Base-by-base conservation (phyloP, 2,797 vertebrate genomes). In the Rhinella marina region DNA sequence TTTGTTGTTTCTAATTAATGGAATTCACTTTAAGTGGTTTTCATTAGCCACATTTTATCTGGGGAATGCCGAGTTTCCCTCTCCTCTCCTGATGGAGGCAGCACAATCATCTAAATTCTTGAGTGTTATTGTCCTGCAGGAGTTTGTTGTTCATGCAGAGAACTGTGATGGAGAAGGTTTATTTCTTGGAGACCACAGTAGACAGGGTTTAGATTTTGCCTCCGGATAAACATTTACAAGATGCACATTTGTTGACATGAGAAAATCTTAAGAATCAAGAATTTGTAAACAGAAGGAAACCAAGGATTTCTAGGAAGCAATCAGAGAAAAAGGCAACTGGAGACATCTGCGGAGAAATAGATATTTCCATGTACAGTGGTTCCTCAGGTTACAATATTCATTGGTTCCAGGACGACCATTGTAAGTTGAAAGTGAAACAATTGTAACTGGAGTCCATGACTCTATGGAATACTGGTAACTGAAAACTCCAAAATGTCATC, bases 171-270 rank as follows among this genome's bases (percentile, higher is more conserved):
- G 21, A 76, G 41, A 13, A 52, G 52, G 73, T 76, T 76, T 76
- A 76, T 76, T 19, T 76, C 9, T n/a, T 50, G 41, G 11, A 76
- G 25, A 76, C 73, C 73, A n/a, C 73, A 76, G n/a, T 52, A 52
- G 21, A n/a, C 21, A 6, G 73, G 25, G 21, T n/a, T n/a, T n/a
- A 11, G 8, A 48, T 68, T 68, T 19, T 17, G 8, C 10, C 19
- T 73, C 19, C 1, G 73, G 8, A 76, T 76, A 76, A 76, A 76
- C 48, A 76, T 72, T 72, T 72, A 72, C 68, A 72, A 72, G 29
- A 72, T 7, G 27, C 14, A 66, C n/a, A 66, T 41, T 41, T 41
- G 73, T 48, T 52, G 41, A 50, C 41, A 76, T 25, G 41, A 52
- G 48, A 76, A 76, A 76, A 76, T 48, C 19, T 27, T 13, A 70